These are phyloP conservation scores for Cyclopterus lumpus DNA, from an alignment of 2,797 vertebrate genomes.

Conservation along the genomic window DNA sequence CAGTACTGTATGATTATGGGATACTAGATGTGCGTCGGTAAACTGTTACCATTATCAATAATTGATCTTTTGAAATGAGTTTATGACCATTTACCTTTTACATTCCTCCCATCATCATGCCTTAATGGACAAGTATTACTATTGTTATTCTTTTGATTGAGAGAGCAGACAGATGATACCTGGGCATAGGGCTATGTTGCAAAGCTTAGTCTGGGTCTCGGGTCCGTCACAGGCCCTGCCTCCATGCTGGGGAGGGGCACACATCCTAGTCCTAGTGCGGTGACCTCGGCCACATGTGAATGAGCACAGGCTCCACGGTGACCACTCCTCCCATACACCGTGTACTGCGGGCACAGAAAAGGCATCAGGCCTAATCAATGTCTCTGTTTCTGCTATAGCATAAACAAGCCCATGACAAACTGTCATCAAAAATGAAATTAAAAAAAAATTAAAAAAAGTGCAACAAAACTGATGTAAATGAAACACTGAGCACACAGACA, in stretches of 20 bases:
- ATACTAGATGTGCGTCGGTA: neutral
- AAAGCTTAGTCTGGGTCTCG: constrained; percentile 98
- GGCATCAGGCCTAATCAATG: constrained; percentile 77
- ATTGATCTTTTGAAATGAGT: neutral
- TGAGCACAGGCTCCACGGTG: constrained; percentile 99
- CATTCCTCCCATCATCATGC: constrained; percentile 25
- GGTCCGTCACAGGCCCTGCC: constrained; percentile 97
- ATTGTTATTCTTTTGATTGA: constrained; percentile 25
- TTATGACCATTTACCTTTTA: neutral
- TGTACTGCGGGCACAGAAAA: constrained; percentile 93
- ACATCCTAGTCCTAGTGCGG: constrained; percentile 96
- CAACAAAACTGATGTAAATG: constrained; percentile 65
- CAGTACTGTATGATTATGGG: constrained; percentile 35
- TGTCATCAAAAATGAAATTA: constrained; percentile 58
- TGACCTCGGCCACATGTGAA: constrained; percentile 99
- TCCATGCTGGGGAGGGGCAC: constrained; percentile 96
- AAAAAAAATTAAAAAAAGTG: constrained; percentile 72
- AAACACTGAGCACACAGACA: constrained; percentile 73
- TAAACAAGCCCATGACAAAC: constrained; percentile 61
- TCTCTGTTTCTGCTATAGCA: constrained; percentile 46
- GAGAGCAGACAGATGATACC: constrained; percentile 81
- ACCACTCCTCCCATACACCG: constrained; percentile 99
- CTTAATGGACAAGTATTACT: constrained; percentile 20
- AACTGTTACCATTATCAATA: constrained; percentile 7
- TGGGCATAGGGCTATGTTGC: constrained; percentile 99